Conservation (phyloP, 1,140 invertebrate genomes). For the Cylas formicarius region DNA sequence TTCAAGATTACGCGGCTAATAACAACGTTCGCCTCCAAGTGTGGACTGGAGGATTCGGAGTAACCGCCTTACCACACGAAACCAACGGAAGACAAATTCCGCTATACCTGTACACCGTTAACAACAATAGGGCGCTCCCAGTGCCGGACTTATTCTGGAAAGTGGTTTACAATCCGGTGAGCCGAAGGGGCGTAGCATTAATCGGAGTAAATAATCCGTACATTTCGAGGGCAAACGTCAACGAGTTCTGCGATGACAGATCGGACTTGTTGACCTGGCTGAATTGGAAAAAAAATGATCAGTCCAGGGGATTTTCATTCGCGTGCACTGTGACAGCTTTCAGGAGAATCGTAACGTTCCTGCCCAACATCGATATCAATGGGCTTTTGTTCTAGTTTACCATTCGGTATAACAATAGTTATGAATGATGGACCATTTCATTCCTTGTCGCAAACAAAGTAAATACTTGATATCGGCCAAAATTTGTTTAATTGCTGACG, state of each 20-base stretch:
- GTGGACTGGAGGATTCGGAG: slow-evolving; percentile 49
- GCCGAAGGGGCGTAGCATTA: slow-evolving; percentile 50
- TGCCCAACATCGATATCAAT: slow-evolving; percentile 38
- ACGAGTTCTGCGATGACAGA: slow-evolving; percentile 49
- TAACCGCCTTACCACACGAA: slow-evolving; percentile 42
- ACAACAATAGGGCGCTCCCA: slow-evolving; percentile 41
- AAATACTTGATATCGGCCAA: too few species aligned
- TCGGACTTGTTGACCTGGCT: slow-evolving; percentile 45
- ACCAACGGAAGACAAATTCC: slow-evolving; percentile 34
- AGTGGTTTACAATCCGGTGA: slow-evolving; percentile 49
- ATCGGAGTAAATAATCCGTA: slow-evolving; percentile 61
- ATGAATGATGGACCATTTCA: too few species aligned
- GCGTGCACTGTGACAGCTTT: slow-evolving; percentile 58
- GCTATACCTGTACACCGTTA: slow-evolving; percentile 45
- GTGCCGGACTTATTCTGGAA: slow-evolving; percentile 57
- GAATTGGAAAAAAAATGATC: slow-evolving; percentile 40
- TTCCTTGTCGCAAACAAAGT: too few species aligned
- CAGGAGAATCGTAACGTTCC: slow-evolving; percentile 45
- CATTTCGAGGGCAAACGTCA: slow-evolving; percentile 33
- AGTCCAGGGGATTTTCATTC: slow-evolving; percentile 53
- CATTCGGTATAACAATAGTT: too few species aligned
- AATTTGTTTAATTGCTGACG: too few species aligned
- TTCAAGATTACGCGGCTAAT: slow-evolving; percentile 38
- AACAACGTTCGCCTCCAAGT: slow-evolving; percentile 40
- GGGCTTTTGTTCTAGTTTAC: slow-evolving; percentile 17